Evolutionary conservation across 2,797 vertebrate genomes (phyloP), one percentile per base, ranked within the genome.

Genomic region (Staurois parvus): DNA sequence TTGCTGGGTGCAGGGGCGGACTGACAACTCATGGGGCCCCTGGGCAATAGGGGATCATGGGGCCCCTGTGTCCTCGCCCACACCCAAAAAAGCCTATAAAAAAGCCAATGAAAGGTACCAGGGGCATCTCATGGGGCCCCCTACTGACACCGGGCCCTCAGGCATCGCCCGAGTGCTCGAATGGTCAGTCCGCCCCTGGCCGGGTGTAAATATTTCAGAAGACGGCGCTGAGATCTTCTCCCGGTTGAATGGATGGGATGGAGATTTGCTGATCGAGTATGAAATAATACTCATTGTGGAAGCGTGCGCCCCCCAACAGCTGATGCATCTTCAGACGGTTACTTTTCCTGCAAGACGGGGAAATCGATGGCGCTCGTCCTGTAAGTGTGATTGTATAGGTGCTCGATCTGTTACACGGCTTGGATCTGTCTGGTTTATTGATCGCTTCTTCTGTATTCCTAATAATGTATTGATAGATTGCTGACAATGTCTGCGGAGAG

Each of bases 401-500:
- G 67, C 45, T 68, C 19, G n/a, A 72, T 81, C 67, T 72, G 79
- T 81, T 56, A 9, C 30, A 78, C 17, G 67, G 52, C 32, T 80
- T 37, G 67, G 67, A 69, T 29, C 78, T 37, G 78, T 80, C 78
- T 28, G 1, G 15, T 17, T 32, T 80, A 80, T 80, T n/a, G 78
- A 80, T 80, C 21, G 24, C 11, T 34, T 56, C 78, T 56, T 80
- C 45, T 70, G 66, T 56, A 72, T 80, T 52, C 48, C 26, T 80
- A 81, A 81, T 81, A 81, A 72, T 59, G 45, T n/a, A 81, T 72
- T 81, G 79, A 81, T 81, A 59, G 17, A 81, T 29, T 29, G 48
- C 79, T 59, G 79, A 72, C 79, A 37, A 34, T 19, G 79, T 42
- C 78, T 59, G 29, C 34, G 59, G 37, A 28, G 26, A 72, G 40